A percentile compares a stretch with the other conserved stretches of the same genome.
Evolutionary conservation across 1,140 invertebrate genomes (phyloP).

Genomic region (Drosophila subpulchrella): DNA sequence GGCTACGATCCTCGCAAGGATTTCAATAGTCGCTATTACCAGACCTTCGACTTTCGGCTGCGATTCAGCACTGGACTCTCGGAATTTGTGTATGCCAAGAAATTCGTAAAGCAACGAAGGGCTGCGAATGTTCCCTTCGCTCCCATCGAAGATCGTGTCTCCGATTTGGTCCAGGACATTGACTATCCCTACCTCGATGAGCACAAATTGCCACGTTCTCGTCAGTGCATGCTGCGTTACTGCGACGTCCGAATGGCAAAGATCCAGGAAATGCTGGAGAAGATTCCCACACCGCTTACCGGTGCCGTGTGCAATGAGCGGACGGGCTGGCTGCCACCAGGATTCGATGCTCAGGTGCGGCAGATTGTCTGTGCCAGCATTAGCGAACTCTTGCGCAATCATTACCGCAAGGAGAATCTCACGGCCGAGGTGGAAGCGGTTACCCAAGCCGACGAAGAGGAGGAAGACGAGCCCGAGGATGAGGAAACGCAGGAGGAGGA

Average conservation of each 20-base stretch:
- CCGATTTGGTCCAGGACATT: slow-evolving; percentile 67
- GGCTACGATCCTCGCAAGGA: slow-evolving; percentile 95
- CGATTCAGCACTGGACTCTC: slow-evolving; percentile 84
- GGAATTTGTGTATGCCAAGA: slow-evolving; percentile 73
- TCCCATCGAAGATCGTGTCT: slow-evolving; percentile 35
- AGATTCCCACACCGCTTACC: slow-evolving; percentile 87
- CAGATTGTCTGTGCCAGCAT: slow-evolving; percentile 89
- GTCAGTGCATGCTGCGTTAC: slow-evolving; percentile 86
- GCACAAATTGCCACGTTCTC: slow-evolving; percentile 67
- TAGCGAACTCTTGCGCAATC: slow-evolving; percentile 86
- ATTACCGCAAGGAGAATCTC: slow-evolving; percentile 78
- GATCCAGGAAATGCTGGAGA: slow-evolving; percentile 91
- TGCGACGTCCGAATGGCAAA: slow-evolving; percentile 94
- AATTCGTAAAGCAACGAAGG: slow-evolving; percentile 57
- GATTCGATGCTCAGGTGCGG: slow-evolving; percentile 88
- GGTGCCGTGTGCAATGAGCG: slow-evolving; percentile 89
- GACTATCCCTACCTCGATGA: slow-evolving; percentile 82
- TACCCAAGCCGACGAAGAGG: slow-evolving; percentile 48
- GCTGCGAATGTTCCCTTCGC: slow-evolving; percentile 18
- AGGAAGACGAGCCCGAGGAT: slow-evolving; percentile 62
- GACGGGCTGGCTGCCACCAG: slow-evolving; percentile 90
- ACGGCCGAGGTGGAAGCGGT: slow-evolving; percentile 71
- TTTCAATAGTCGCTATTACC: slow-evolving; percentile 91
- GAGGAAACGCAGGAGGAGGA: slow-evolving; percentile 65
- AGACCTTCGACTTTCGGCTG: slow-evolving; percentile 93